Percentiles rank a stretch among this genome's conserved stretches.
These are phyloP conservation scores for Cyphomyrmex costatus DNA, from an alignment of 1,140 invertebrate species.

Conservation along the genomic window DNA sequence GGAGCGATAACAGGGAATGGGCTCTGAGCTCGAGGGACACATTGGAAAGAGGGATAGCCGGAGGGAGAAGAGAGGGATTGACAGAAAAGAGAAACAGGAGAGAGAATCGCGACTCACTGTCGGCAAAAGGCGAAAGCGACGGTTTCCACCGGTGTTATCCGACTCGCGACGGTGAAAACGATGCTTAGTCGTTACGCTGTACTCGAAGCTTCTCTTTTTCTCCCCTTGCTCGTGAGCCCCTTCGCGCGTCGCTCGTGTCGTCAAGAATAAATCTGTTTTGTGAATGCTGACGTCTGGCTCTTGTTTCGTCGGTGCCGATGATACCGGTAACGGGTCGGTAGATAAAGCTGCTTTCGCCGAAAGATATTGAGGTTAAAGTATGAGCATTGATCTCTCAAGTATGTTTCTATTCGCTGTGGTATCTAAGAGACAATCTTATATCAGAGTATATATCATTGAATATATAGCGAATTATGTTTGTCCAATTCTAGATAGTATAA, in stretches of 20 bases:
- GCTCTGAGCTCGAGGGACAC: slow-evolving; percentile 19
- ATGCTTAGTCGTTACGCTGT: slow-evolving; percentile 41
- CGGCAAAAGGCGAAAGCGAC: slow-evolving; percentile 71
- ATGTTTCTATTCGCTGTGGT: background rate
- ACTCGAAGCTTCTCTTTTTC: background rate
- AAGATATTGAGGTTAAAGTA: slow-evolving; percentile 46
- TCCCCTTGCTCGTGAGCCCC: background rate
- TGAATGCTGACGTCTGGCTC: slow-evolving; percentile 42
- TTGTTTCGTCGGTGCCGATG: slow-evolving; percentile 46
- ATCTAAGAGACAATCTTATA: slow-evolving; percentile 1
- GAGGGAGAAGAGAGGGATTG: background rate
- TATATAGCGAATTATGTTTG: slow-evolving; percentile 3
- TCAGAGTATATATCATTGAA: slow-evolving; percentile 3
- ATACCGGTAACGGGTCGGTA: slow-evolving; percentile 32
- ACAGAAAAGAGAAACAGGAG: slow-evolving; percentile 41
- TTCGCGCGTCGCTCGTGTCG: background rate
- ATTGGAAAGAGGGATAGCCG: slow-evolving; percentile 11
- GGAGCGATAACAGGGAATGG: slow-evolving; percentile 68
- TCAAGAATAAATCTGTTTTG: slow-evolving; percentile 51
- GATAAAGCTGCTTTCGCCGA: slow-evolving; percentile 56
- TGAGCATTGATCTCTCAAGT: background rate
- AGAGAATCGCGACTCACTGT: slow-evolving; percentile 58
- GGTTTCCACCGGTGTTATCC: slow-evolving; percentile 63
- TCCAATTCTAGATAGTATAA: background rate
- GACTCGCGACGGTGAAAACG: slow-evolving; percentile 69